Conservation (phyloP, 2,888 invertebrate species). For the Drosophila lutescens region DNA sequence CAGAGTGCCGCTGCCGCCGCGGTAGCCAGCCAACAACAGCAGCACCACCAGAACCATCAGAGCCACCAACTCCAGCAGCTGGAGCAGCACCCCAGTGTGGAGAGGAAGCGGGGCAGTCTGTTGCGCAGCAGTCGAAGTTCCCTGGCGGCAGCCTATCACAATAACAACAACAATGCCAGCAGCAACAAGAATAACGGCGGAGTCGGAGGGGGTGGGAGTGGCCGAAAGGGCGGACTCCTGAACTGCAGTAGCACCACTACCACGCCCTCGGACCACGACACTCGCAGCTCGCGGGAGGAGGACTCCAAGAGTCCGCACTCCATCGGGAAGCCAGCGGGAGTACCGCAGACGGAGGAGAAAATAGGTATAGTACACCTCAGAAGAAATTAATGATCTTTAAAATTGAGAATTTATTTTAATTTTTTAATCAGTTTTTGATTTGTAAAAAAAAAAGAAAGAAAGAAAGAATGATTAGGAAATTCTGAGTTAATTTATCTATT, state of each 20-base stretch:
- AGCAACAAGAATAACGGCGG: constrained; percentile 51
- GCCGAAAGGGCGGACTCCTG: constrained; percentile 21
- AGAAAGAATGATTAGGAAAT: too few relatives aligned
- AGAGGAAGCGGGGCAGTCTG: constrained; percentile 66
- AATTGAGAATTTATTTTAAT: too few relatives aligned
- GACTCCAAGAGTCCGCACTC: constrained; percentile 84
- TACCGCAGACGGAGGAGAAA: constrained; percentile 76
- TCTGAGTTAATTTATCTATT: too few relatives aligned
- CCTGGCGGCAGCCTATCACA: constrained; percentile 52
- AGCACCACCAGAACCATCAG: constrained; percentile 47
- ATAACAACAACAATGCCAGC: constrained; percentile 39
- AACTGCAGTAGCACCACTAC: constrained; percentile 75
- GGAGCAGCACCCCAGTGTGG: constrained; percentile 44
- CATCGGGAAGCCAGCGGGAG: constrained; percentile 69
- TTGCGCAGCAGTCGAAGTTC: constrained; percentile 67
- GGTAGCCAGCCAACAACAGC: constrained; percentile 65
- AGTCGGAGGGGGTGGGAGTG: constrained; percentile 31
- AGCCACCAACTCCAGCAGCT: constrained; percentile 54
- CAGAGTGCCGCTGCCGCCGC: constrained; percentile 77
- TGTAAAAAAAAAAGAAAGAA: too few relatives aligned
- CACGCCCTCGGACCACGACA: constrained; percentile 83
- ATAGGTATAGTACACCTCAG: constrained; percentile 70
- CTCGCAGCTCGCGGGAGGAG: constrained; percentile 83
- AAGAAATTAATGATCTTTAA: too few relatives aligned
- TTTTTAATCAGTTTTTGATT: too few relatives aligned